Base-by-base conservation (phyloP, 92 coral and sea anemone genomes). In the Phenganax subtilis region DNA sequence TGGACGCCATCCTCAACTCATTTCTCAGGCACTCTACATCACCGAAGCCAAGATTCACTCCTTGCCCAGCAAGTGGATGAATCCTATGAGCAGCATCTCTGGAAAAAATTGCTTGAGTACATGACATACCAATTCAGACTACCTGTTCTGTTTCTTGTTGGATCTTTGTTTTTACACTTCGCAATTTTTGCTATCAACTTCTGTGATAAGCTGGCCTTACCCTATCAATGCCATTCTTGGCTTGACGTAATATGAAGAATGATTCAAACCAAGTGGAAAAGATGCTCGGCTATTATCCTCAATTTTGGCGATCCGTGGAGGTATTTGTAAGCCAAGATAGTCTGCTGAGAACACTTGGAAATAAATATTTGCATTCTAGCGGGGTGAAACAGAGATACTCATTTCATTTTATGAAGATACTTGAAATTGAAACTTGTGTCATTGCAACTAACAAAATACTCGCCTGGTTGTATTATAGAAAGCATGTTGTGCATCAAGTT, bases 1-100 rank as follows among this genome's bases (percentile, higher is more conserved):
- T 85, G 57, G 90, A 89, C 37, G 98, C 94, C 44, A 89, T 84
- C 12, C 87, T 77, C 15, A 94, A 82, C 71, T 90, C 87, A 65
- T 94, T 89, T 74, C 85, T 76, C 59, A 94, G 84, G 78, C 97
- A 90, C 3, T 90, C 87, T 60, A 92, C 98, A 81, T 94, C 98
- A 30, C 92, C 90, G 84, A 94, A 92, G 73, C 98, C 98, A 30
- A 94, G 90, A 80, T 94, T 94, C 63, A 94, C 98, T 3, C 98
- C 98, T 78, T 94, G 98, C 9, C 98, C 98, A 15, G 98, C 98
- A 60, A 94, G 89, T 55, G 98, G 98, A 64, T 94, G 98, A 51
- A 94, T 92, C 63, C 98, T 84, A 58, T 94, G 98, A n/a, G 98
- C 98, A 51, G 98, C 97, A 86, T 94, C 98, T 66, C 98, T 94